Evolutionary conservation across 2,888 invertebrate species (phyloP).

Genomic region (Oeneis ivallda): DNA sequence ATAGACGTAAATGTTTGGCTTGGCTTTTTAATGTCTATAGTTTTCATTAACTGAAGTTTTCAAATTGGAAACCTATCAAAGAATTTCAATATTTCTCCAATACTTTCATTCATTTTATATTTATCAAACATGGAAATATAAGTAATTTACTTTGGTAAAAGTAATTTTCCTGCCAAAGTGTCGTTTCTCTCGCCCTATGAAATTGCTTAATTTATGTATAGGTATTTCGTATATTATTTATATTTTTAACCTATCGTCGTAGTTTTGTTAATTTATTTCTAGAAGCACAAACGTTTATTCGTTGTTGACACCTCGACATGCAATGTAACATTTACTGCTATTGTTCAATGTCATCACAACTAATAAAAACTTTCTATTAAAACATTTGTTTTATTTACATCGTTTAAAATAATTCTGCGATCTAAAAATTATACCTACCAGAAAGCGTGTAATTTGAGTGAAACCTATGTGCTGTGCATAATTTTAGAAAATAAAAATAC

Average conservation of each 20-base stretch:
- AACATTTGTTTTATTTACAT: conserved; percentile 49
- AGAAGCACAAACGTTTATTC: conserved; percentile 79
- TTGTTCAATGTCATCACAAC: conserved; percentile 76
- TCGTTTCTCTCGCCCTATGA: conserved; percentile 74
- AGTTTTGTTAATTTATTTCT: conserved; percentile 80
- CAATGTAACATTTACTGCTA: conserved; percentile 75
- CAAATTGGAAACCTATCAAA: neutral
- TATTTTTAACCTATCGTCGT: conserved; percentile 70
- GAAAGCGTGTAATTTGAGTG: too few relatives aligned
- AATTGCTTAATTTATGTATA: conserved; percentile 58
- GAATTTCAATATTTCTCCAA: neutral
- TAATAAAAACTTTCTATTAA: conserved; percentile 74
- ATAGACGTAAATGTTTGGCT: conserved; percentile 36
- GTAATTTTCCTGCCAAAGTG: conserved; percentile 46
- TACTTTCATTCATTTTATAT: neutral
- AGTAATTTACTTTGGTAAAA: neutral
- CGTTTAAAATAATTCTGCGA: neutral
- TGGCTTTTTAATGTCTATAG: conserved; percentile 55
- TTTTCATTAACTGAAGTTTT: conserved; percentile 41
- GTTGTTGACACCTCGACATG: conserved; percentile 76
- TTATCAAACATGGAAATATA: neutral
- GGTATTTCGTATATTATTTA: conserved; percentile 42
- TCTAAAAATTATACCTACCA: neutral
- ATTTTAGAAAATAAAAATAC: too few relatives aligned
- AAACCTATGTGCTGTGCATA: too few relatives aligned